A percentile compares a stretch with the other conserved stretches of the same genome.
These are phyloP conservation scores for Girardinichthys multiradiatus DNA, from an alignment of 2,113 vertebrate species.

Conservation along the genomic window DNA sequence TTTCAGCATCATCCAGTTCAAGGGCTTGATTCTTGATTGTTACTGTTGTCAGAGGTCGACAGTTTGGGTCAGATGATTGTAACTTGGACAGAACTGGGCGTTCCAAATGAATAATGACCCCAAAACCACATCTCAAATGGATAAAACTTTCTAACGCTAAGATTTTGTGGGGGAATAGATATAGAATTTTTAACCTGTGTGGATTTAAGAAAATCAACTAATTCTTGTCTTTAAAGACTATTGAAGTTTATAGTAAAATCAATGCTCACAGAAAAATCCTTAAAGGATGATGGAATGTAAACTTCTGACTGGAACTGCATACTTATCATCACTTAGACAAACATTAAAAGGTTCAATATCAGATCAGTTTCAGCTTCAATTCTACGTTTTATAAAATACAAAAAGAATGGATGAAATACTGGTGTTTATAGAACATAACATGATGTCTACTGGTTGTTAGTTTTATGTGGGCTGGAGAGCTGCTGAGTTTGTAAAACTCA, in stretches of 20 bases:
- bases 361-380: not conserved
- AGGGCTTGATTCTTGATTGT: not conserved
- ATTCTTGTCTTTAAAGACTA: not conserved
- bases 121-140: not conserved
- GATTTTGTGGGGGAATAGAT: not conserved
- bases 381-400: not conserved
- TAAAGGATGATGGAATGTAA: not conserved
- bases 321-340: not conserved
- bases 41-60: not conserved
- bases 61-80: not conserved
- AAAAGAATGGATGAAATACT: not conserved
- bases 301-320: not conserved
- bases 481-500: slow-evolving; percentile 11
- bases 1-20: not conserved
- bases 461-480: not conserved
- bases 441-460: not conserved
- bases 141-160: not conserved
- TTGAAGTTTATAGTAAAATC: not conserved
- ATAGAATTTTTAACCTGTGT: not conserved
- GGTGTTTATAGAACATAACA: not conserved
- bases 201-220: not conserved
- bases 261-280: too few species aligned
- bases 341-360: not conserved
- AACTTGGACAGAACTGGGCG: not conserved
- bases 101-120: not conserved